Evolutionary conservation across 92 coral and sea anemone species (phyloP), one percentile per base, ranked within the genome.

Genomic region (Epizoanthus fatuus): DNA sequence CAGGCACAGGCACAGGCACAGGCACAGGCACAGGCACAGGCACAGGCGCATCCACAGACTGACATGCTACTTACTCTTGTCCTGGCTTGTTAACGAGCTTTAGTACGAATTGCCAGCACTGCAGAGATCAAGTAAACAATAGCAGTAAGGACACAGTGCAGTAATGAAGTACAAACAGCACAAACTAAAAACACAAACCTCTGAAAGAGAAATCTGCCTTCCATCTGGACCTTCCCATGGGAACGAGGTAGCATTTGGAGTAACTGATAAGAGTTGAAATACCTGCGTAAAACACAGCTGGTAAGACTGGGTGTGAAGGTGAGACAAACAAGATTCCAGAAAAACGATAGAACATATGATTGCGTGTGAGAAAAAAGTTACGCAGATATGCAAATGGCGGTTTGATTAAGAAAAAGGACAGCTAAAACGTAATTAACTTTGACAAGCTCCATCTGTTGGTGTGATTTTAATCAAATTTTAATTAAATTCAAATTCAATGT

Each of bases 191-290:
- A 16, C 15, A 59, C 82, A 4, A 4, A 77, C 82, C 69, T 77
- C 82, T 3, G 65, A 12, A 58, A 77, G 44, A 19, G 69, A 58
- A 40, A 60, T 69, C 14, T 59, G 69, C 22, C 54, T 77, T 19
- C 82, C 69, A 3, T 77, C 15, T 60, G 70, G 25, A 62, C 70
- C 45, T n/a, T 44, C 47, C 82, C 82, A 77, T 2, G 82, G 82
- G 42, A 59, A 77, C 47, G 53, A 11, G 32, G 51, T 13, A 4
- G 82, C 71, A 22, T 14, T 60, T 6, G 82, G 82, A 22, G 37
- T 77, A 10, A 62, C 17, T 56, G 70, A 44, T 45, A 77, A 56
- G 57, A 77, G 65, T 53, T 59, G 57, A 19, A 77, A 77, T 59
- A 62, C 45, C 82, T 77, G 70, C 16, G 32, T 42, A 42, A 77